Conservation (phyloP, 2,113 vertebrate species). For the Lepisosteus oculatus region DNA sequence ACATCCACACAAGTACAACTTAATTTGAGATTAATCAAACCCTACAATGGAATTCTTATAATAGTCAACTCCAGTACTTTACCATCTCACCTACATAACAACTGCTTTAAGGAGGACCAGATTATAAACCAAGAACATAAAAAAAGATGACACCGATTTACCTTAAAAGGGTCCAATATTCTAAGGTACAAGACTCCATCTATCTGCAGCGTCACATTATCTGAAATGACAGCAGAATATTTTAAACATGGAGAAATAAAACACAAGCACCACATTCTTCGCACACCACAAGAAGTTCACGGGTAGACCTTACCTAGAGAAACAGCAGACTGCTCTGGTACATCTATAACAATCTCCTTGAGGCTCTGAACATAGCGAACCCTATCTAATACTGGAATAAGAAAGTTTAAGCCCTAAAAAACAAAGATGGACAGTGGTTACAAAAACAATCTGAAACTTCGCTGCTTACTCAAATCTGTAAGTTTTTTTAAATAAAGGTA, state of each 20-base stretch:
- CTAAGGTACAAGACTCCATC: conserved; percentile 94
- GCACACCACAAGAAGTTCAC: background rate
- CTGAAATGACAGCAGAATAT: conserved; percentile 45
- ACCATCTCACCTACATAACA: too few species aligned
- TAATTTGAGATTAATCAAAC: too few species aligned
- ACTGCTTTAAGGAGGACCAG: background rate
- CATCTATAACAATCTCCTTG: conserved; percentile 96
- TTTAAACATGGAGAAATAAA: background rate
- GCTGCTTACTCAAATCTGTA: too few species aligned
- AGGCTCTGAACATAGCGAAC: conserved; percentile 92
- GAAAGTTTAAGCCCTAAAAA: conserved; percentile 86
- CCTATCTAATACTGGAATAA: conserved; percentile 87
- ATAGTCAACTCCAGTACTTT: too few species aligned
- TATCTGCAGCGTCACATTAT: conserved; percentile 94
- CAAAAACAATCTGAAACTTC: too few species aligned
- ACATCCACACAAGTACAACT: too few species aligned
- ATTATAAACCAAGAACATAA: background rate
- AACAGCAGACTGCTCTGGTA: conserved; percentile 93
- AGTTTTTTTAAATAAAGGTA: too few species aligned
- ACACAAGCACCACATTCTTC: background rate
- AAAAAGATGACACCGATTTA: conserved; percentile 36
- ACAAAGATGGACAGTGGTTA: too few species aligned
- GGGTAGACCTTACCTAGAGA: conserved; percentile 73
- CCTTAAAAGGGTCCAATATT: conserved; percentile 94
- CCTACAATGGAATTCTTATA: too few species aligned